Conservation (phyloP, 1,140 invertebrate species). For the Bemisia tabaci region DNA sequence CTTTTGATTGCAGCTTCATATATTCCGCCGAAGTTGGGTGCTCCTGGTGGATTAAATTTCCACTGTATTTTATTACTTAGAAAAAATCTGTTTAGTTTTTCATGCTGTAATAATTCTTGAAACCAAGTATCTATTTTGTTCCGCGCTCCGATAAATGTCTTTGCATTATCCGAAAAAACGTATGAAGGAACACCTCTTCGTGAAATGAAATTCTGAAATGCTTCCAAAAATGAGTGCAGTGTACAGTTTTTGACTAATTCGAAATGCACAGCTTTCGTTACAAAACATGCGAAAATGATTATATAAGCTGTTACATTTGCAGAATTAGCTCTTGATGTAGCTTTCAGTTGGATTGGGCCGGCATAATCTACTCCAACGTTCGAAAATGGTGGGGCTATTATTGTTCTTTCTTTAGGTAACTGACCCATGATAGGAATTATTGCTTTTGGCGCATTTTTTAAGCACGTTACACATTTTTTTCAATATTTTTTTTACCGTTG, state of each 20-base stretch:
- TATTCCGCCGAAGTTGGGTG: constrained; percentile 21
- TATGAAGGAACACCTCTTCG: constrained; percentile 17
- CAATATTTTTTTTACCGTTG: background rate
- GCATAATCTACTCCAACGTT: constrained; percentile 20
- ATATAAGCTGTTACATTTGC: constrained; percentile 25
- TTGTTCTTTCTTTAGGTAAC: constrained; percentile 15
- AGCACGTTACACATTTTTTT: constrained; percentile 15
- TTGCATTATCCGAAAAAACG: constrained; percentile 26
- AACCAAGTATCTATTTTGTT: constrained; percentile 14
- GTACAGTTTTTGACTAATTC: constrained; percentile 26
- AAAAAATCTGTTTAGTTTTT: background rate
- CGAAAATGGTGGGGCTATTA: constrained; percentile 9
- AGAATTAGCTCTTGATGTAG: background rate
- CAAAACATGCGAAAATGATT: constrained; percentile 28
- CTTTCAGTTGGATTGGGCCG: constrained; percentile 16
- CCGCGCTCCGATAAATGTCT: constrained; percentile 22
- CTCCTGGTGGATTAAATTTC: constrained; percentile 22
- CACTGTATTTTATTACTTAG: constrained; percentile 10
- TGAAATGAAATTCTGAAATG: constrained; percentile 23
- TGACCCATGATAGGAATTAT: constrained; percentile 17
- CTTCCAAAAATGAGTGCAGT: constrained; percentile 23
- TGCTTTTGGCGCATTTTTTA: constrained; percentile 9
- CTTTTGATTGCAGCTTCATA: constrained; percentile 24
- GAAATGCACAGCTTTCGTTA: constrained; percentile 27
- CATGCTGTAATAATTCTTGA: background rate